phyloP scores from a whole-genome alignment of 2,113 vertebrate species.

The Aegotheles bennettii region DNA sequence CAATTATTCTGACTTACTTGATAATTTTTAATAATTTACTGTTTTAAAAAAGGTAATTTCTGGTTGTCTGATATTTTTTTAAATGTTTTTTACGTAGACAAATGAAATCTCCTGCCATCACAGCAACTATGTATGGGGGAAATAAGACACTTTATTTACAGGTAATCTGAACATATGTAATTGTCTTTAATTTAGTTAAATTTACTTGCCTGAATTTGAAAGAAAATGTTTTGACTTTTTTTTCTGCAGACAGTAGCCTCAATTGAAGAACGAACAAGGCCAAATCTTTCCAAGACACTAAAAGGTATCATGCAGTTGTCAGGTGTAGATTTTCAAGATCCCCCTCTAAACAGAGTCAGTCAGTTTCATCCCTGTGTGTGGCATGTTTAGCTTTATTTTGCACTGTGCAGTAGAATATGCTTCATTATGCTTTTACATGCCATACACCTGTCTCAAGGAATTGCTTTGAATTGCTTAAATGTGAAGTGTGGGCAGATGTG shows the following conservation, averaged over 20 bases:
- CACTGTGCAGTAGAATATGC: not conserved
- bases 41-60: not conserved
- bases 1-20: not conserved
- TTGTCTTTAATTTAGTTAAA: not conserved
- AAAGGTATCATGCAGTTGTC: slow-evolving; percentile 74
- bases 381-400: not conserved
- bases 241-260: slow-evolving; percentile 82
- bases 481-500: not conserved
- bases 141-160: slow-evolving; percentile 98
- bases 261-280: slow-evolving; percentile 90
- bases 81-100: slow-evolving; percentile 74
- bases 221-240: not conserved
- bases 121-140: slow-evolving; percentile 92
- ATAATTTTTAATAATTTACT: not conserved
- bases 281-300: slow-evolving; percentile 90
- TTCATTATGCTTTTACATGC: not conserved
- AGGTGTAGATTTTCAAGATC: not conserved
- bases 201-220: not conserved
- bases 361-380: not conserved
- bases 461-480: not conserved
- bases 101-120: slow-evolving; percentile 94
- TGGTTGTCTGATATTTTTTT: not conserved
- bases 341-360: not conserved
- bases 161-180: slow-evolving; percentile 66
- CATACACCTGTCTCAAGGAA: not conserved